phyloP scores from a whole-genome alignment of 2,888 invertebrate genomes.

The Anticlea derivata region DNA sequence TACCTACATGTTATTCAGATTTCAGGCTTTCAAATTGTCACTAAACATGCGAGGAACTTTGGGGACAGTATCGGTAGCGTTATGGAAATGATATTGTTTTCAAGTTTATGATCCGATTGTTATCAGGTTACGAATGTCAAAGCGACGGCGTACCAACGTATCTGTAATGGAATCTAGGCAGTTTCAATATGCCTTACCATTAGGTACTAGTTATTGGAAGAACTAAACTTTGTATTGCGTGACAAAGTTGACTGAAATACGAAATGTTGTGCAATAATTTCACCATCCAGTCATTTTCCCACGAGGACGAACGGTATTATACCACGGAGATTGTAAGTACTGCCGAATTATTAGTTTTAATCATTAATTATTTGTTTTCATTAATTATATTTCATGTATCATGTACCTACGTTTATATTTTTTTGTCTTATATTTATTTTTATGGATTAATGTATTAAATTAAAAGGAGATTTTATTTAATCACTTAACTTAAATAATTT shows the following conservation, averaged over 20 bases:
- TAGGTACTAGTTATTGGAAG: background rate
- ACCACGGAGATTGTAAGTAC: no score
- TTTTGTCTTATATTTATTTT: no score
- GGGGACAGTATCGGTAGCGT: constrained; percentile 20
- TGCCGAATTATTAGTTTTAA: no score
- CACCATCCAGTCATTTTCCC: no score
- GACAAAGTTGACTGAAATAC: background rate
- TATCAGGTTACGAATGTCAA: constrained; percentile 33
- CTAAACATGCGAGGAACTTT: constrained; percentile 30
- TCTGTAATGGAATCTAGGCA: constrained; percentile 19
- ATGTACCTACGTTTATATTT: no score
- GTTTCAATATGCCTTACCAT: background rate
- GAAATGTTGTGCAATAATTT: constrained; percentile 10
- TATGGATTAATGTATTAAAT: no score
- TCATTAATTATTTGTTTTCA: constrained; percentile 2
- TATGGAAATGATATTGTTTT: constrained; percentile 38
- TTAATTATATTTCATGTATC: no score
- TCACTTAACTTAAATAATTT: no score
- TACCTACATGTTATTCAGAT: constrained; percentile 13
- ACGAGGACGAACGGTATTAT: no score
- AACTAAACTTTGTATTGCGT: background rate
- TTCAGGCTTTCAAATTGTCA: constrained; percentile 13
- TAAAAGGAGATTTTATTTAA: no score
- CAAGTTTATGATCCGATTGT: constrained; percentile 33
- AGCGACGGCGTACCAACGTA: constrained; percentile 16